Evolutionary conservation across 1,140 invertebrate genomes (phyloP), one percentile per base, ranked within the genome.

Genomic region (Araneus ventricosus): DNA sequence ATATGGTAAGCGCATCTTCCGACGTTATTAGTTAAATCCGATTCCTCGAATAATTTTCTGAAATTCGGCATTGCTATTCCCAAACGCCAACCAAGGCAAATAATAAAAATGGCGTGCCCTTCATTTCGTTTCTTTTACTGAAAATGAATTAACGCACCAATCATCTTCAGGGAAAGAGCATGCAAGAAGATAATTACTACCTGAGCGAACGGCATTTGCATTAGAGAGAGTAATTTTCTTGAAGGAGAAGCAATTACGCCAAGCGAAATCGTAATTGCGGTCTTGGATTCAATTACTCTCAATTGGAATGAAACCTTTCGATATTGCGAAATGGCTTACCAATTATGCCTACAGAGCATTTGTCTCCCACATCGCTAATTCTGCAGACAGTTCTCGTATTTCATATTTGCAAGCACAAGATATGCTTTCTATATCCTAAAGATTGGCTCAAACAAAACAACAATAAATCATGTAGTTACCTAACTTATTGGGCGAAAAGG

Each of bases 261-360:
- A 30, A 75, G 34, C 34, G 70, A 34, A 75, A 75, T 34, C 70
- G 70, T 75, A 75, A 75, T 75, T 75, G 70, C 70, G 70, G 70
- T 75, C 34, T 75, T 30, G 70, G 70, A 75, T 75, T 75, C 70
- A 75, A 75, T 75, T 75, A 75, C 70, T 20, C 30, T 75, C 63
- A 27, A 14, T 67, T 27, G 8, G 27, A 14, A 27, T 27, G 63
- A 67, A n/a, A 67, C n/a, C 27, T n/a, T 27, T 27, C 27, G n/a
- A 27, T n/a, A 67, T 27, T 27, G n/a, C 63, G n/a, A 27, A n/a
- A n/a, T n/a, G 27, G 63, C n/a, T 27, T 67, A 27, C n/a, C n/a
- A 67, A 67, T 67, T 67, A 67, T 27, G 8, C n/a, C 27, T 27
- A 8, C 10, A n/a, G 27, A 27, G n/a, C 24, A n/a, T 8, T n/a